A percentile compares a stretch with the other conserved stretches of the same genome.
Evolutionary conservation across 2,888 invertebrate species (phyloP).

Genomic region (Alviniconcha strummeri): DNA sequence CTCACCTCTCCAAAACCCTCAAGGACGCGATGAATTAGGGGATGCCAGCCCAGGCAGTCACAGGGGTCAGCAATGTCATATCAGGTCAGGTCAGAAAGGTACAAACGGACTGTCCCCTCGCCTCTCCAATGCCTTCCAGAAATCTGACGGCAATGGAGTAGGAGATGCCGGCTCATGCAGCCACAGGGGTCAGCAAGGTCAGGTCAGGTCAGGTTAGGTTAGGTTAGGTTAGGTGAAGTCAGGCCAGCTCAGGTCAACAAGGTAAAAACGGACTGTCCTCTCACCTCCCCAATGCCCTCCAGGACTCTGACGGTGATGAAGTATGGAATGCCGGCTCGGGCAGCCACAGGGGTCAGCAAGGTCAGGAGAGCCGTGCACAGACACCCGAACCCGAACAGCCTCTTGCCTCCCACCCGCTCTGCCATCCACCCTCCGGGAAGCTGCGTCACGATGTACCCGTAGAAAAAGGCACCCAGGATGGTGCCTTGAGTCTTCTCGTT

Average conservation of each 20-base stretch:
- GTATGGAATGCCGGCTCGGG: constrained; percentile 81
- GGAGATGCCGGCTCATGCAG: constrained; percentile 82
- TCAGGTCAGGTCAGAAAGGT: too few species aligned
- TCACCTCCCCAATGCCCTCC: constrained; percentile 89
- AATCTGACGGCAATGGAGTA: constrained; percentile 84
- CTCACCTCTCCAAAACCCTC: constrained; percentile 89
- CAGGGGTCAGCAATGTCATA: constrained; percentile 87
- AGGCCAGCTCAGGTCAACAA: too few species aligned
- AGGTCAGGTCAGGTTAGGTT: constrained; percentile 75
- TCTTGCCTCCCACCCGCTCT: constrained; percentile 90
- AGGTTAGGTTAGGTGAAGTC: constrained; percentile 77
- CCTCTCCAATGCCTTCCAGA: constrained; percentile 89
- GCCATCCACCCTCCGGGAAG: constrained; percentile 77
- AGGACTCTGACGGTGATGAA: constrained; percentile 84
- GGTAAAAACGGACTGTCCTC: neutral
- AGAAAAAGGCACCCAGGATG: constrained; percentile 71
- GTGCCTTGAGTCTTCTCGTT: constrained; percentile 62
- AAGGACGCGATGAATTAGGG: constrained; percentile 83
- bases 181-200: constrained; percentile 86
- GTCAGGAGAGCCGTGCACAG: constrained; percentile 89
- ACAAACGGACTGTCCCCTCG: constrained; percentile 66
- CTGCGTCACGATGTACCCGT: constrained; percentile 71
- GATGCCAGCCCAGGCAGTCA: constrained; percentile 83
- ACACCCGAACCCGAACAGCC: constrained; percentile 88
- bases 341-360: constrained; percentile 85